These are phyloP conservation scores for Lichenostomus cassidix DNA, from an alignment of 2,113 vertebrate species.

Conservation along the genomic window DNA sequence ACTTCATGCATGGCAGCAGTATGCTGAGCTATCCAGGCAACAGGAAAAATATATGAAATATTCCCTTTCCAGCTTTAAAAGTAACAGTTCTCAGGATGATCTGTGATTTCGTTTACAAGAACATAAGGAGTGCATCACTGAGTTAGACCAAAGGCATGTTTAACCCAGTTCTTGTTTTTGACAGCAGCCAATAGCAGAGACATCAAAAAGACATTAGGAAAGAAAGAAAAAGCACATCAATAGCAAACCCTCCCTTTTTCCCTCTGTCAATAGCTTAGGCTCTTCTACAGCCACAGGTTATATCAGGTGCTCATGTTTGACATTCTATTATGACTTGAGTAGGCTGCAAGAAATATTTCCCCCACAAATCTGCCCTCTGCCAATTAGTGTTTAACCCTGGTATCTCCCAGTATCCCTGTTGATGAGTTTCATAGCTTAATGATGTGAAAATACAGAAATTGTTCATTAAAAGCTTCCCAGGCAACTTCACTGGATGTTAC, in stretches of 20 bases:
- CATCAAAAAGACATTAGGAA: neutral
- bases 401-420: neutral
- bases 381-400: neutral
- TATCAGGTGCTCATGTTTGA: neutral
- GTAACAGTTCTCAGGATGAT: neutral
- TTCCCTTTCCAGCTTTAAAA: constrained; percentile 4
- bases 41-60: constrained; percentile 7
- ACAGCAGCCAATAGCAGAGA: neutral
- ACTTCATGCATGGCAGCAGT: neutral
- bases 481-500: neutral
- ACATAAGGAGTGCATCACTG: neutral
- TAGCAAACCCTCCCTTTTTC: neutral
- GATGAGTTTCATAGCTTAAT: neutral
- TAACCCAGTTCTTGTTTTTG: constrained; percentile 16
- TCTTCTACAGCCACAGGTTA: neutral
- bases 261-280: neutral
- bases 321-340: neutral
- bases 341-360: neutral
- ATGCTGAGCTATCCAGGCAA: neutral
- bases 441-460: neutral
- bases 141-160: neutral
- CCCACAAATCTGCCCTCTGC: neutral
- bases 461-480: neutral
- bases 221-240: neutral
- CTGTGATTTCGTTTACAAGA: neutral